Conservation (phyloP, 2,888 invertebrate genomes). For the Athalia rosae region DNA sequence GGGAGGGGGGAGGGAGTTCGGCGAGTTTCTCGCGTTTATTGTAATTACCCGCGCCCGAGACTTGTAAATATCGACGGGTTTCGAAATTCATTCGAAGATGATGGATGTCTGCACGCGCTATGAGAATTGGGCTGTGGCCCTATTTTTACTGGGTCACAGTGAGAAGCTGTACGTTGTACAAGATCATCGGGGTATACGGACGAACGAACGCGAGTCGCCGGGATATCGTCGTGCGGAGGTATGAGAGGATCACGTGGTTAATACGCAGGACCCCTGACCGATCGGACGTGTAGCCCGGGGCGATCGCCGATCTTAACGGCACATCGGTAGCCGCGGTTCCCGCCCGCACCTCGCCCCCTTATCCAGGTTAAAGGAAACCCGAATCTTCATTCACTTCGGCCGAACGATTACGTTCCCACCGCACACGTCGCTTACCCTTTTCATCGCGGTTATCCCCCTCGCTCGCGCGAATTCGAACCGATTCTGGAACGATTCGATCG, state of each 20-base stretch:
- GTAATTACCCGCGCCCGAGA: constrained; percentile 39
- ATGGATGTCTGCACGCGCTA: constrained; percentile 56
- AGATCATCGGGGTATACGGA: constrained; percentile 21
- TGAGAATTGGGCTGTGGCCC: constrained; percentile 45
- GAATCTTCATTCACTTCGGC: not conserved
- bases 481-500: not conserved
- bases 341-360: constrained; percentile 30
- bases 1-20: too few relatives aligned
- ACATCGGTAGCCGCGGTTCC: constrained; percentile 39
- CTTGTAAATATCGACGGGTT: constrained; percentile 46
- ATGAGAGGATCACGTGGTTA: constrained; percentile 27
- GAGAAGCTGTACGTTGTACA: constrained; percentile 3
- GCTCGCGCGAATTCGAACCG: not conserved
- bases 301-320: constrained; percentile 42
- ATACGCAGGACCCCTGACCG: constrained; percentile 43
- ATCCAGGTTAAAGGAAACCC: constrained; percentile 19
- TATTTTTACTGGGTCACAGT: constrained; percentile 43
- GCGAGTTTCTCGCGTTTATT: constrained; percentile 26
- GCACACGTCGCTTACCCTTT: constrained; percentile 27
- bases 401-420: too few relatives aligned
- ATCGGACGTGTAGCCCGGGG: constrained; percentile 32
- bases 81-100: constrained; percentile 65
- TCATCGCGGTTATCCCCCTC: not conserved
- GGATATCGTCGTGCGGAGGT: constrained; percentile 10
- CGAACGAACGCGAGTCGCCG: constrained; percentile 11